Conservation (phyloP, 2,888 invertebrate genomes). For the Nemurella pictetii region DNA sequence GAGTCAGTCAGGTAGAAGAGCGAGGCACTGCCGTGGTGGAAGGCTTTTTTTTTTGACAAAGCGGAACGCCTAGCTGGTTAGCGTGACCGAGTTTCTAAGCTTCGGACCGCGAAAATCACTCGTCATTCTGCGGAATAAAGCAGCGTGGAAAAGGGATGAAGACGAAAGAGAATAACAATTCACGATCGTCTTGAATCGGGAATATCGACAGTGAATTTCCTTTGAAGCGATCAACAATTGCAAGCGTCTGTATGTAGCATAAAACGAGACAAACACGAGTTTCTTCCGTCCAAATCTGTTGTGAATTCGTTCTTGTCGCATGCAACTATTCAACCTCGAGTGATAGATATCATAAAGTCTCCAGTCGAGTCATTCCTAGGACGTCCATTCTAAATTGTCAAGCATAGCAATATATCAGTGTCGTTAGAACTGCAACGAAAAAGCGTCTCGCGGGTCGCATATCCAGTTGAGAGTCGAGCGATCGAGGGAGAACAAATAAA, state of each 20-base stretch:
- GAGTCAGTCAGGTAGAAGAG: not conserved
- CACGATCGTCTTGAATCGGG: not conserved
- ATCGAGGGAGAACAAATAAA: not conserved
- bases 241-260: not conserved
- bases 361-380: not conserved
- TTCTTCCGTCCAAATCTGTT: not conserved
- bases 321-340: not conserved
- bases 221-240: not conserved
- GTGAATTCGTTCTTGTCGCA: not conserved
- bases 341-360: not conserved
- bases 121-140: not conserved
- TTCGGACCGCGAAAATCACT: not conserved
- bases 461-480: not conserved
- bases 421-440: not conserved
- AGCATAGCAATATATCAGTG: not conserved
- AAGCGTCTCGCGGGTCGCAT: not conserved
- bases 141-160: not conserved
- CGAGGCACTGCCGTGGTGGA: not conserved
- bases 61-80: not conserved
- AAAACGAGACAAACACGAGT: not conserved
- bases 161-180: not conserved
- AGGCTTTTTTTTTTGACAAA: not conserved
- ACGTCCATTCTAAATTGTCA: not conserved
- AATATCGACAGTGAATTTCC: not conserved
- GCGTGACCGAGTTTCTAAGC: not conserved